A percentile compares a stretch with the other conserved stretches of the same genome.
phyloP scores from a whole-genome alignment of 2,113 vertebrate species.

The Pseudopodoces humilis region DNA sequence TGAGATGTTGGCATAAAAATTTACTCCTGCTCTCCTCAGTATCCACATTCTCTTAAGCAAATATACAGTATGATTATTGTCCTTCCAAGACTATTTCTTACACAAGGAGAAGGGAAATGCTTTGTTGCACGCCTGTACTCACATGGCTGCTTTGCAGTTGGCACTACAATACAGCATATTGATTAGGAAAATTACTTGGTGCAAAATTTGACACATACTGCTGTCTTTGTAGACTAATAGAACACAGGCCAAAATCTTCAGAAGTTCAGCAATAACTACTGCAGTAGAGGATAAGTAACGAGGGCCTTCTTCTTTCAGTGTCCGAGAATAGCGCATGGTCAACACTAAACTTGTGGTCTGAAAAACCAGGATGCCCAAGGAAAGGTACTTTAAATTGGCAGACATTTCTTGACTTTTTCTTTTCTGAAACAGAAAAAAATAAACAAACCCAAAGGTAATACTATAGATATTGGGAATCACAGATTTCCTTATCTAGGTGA shows the following conservation, averaged over 20 bases:
- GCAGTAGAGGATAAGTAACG: constrained; percentile 97
- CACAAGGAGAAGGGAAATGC: neutral
- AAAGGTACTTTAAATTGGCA: constrained; percentile 91
- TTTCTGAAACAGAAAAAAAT: constrained; percentile 69
- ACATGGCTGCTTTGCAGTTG: constrained; percentile 37
- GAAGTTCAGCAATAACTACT: constrained; percentile 91
- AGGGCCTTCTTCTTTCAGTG: constrained; percentile 91
- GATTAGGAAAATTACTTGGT: constrained; percentile 39
- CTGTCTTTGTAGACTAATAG: constrained; percentile 93
- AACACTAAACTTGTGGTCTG: constrained; percentile 97
- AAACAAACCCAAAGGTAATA: neutral
- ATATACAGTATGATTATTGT: neutral
- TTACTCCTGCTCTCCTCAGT: neutral
- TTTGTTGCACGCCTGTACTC: constrained; percentile 3
- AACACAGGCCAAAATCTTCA: constrained; percentile 92
- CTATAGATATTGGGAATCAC: neutral
- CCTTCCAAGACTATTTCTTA: neutral
- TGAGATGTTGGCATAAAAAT: neutral
- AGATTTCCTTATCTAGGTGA: neutral
- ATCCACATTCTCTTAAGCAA: neutral
- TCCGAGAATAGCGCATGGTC: constrained; percentile 97
- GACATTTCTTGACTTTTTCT: constrained; percentile 75
- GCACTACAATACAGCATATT: constrained; percentile 4
- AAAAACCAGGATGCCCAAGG: constrained; percentile 94
- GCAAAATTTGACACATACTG: constrained; percentile 80